Evolutionary conservation across 30 jellyfish, hydroid and myxozoan genomes (phyloP).

Genomic region (Pseudorhiza aurosa): DNA sequence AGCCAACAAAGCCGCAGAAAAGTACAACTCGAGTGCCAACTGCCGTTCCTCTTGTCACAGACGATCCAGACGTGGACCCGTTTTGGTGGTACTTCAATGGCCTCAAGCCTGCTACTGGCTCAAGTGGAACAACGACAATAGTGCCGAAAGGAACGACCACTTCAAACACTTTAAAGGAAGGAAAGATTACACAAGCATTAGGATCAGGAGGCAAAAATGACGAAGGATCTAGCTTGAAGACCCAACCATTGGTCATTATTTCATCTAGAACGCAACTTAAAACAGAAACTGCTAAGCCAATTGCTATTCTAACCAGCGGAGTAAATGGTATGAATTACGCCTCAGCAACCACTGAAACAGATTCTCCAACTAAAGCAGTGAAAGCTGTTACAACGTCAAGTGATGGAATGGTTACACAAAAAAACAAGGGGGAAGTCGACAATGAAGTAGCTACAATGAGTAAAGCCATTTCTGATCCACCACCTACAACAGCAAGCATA

Average conservation of each 20-base stretch:
- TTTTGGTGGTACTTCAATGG: not conserved
- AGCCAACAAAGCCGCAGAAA: not conserved
- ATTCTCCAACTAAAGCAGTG: not conserved
- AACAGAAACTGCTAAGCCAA: not conserved
- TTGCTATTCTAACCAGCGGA: not conserved
- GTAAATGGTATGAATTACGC: not conserved
- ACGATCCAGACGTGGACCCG: not conserved
- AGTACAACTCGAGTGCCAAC: not conserved
- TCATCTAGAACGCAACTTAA: no score
- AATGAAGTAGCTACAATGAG: not conserved
- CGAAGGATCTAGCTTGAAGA: not conserved
- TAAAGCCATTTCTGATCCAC: not conserved
- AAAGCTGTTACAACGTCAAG: not conserved
- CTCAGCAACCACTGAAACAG: not conserved
- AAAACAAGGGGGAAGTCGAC: no score
- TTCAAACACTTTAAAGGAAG: not conserved
- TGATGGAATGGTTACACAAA: no score
- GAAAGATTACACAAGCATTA: not conserved
- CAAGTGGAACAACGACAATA: not conserved
- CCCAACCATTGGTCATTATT: conserved; percentile 13
- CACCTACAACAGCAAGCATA: not conserved
- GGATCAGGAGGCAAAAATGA: not conserved
- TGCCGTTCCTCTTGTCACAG: conserved; percentile 23
- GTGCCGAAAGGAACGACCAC: not conserved
- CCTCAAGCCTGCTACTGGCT: not conserved